Conservation (phyloP, 2,888 invertebrate genomes). For the Drosophila parthenogenetica region DNA sequence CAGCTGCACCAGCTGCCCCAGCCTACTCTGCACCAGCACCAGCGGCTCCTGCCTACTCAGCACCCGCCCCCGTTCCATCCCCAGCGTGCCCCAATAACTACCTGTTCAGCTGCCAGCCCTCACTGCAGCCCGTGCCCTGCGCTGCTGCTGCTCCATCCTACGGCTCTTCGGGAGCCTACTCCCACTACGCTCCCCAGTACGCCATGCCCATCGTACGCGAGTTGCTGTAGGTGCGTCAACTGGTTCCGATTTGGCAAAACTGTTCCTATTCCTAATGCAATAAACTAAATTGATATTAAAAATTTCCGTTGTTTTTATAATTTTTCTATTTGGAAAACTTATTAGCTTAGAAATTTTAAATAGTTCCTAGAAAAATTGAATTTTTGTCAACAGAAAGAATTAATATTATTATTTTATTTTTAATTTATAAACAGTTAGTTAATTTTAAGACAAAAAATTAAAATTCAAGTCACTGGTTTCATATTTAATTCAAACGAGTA, state of each 20-base stretch:
- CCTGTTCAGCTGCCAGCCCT: conserved; percentile 82
- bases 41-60: conserved; percentile 42
- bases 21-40: conserved; percentile 57
- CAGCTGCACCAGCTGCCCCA: conserved; percentile 57
- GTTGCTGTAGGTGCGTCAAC: conserved; percentile 46
- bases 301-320: neutral
- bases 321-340: neutral
- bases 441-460: no score
- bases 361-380: neutral
- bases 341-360: neutral
- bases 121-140: conserved; percentile 79
- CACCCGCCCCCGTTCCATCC: conserved; percentile 58
- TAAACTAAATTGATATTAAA: conserved; percentile 36
- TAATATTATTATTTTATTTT: no score
- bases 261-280: conserved; percentile 20
- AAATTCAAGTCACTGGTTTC: no score
- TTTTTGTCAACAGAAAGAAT: no score
- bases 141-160: conserved; percentile 62
- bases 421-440: no score
- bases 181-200: conserved; percentile 79
- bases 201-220: conserved; percentile 73
- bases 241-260: conserved; percentile 19
- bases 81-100: conserved; percentile 82
- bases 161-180: conserved; percentile 78
- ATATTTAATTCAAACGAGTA: no score